Evolutionary conservation across 2,888 invertebrate species (phyloP), one percentile per base, ranked within the genome.

Genomic region (Antitype chi): DNA sequence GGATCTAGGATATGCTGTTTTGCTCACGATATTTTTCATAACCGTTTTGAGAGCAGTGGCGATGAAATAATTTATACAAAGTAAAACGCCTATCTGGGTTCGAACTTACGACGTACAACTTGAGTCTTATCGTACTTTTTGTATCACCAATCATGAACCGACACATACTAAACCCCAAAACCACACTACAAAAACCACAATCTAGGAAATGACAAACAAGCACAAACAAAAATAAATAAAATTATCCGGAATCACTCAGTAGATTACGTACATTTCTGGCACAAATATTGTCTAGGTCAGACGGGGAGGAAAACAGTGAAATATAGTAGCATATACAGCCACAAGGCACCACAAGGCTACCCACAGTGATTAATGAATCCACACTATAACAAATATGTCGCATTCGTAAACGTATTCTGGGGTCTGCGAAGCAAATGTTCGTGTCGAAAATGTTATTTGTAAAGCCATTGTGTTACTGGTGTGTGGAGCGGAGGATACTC

Each of bases 281-380:
- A 90, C 89, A 91, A 92, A 92, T 91, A 89, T 86, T 90, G 89
- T 88, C 87, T 89, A 88, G 89, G 89, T 89, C 84, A 83, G 82
- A 82, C 80, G 87, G 85, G 86, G 86, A 86, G 87, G 89, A 89
- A 92, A 92, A 91, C 85, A 88, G 82, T 84, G 81, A 88, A 89
- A 91, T 89, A 89, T 86, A 88, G 85, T 32, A 81, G 74, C 84
- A 85, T 88, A 85, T 87, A 89, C 88, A 90, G 86, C 89, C 89
- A 88, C 89, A 89, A 90, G 82, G 85, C 76, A 82, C 79, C 84
- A 70, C 79, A 70, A 79, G 89, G 88, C 88, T 88, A 89, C 87
- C 90, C 89, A 70, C 82, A 82, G 91, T 94, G 94, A 95, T 94
- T 94, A 94, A 95, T 94, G 93, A 92, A 87, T 89, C 89, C 90